phyloP scores from a whole-genome alignment of 1,140 invertebrate genomes.

The Planococcus citri region DNA sequence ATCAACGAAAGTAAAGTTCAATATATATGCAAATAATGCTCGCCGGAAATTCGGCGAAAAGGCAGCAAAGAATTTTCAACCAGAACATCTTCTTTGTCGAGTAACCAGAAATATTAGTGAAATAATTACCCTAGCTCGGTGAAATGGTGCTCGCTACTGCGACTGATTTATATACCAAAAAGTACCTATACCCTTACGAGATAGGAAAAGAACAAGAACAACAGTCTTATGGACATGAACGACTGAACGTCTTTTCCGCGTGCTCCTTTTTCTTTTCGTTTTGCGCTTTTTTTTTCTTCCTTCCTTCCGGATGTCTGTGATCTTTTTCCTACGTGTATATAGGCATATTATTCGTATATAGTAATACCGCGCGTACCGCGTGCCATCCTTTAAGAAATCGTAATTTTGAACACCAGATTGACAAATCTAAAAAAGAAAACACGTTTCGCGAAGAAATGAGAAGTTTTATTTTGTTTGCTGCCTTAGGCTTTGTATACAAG shows the following conservation, averaged over 20 bases:
- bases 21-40: slow-evolving; percentile 15
- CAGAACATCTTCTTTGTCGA: background rate
- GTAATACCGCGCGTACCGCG: no score
- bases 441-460: background rate
- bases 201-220: no score
- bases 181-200: no score
- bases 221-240: background rate
- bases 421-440: slow-evolving; percentile 4
- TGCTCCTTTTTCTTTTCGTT: no score
- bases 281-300: no score
- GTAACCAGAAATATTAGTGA: background rate
- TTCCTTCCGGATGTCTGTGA: no score
- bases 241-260: no score
- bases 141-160: background rate
- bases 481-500: background rate
- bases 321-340: no score
- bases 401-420: slow-evolving; percentile 5
- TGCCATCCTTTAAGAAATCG: background rate
- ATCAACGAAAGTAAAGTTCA: slow-evolving; percentile 15
- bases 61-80: background rate
- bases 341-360: no score
- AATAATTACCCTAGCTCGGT: background rate
- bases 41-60: background rate
- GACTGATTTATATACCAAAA: background rate
- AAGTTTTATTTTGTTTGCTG: slow-evolving; percentile 4